Base-by-base conservation (phyloP, 1,140 invertebrate species). In the Charaxes varanes region DNA sequence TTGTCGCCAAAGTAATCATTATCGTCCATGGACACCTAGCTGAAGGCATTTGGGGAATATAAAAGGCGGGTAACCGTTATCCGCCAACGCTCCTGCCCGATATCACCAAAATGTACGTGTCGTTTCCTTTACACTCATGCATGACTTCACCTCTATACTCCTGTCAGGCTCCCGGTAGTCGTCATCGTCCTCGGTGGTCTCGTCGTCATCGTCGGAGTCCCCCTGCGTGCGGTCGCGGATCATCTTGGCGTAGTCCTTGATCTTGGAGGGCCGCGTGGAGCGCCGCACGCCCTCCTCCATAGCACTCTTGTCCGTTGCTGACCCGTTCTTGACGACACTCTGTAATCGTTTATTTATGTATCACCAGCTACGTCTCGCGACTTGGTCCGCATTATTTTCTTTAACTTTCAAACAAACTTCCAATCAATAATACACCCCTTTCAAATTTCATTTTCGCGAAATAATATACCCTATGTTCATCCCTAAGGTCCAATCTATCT, bases 231-330 rank as follows among this genome's bases (percentile, higher is more conserved):
- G 71, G 32, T 72, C 68, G 0, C 70, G 57, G 4, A 85, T 70
- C 74, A 85, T 82, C 48, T 82, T 82, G 1, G 83, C 83, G 50
- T 85, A 85, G 42, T 85, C 78, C 53, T 78, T 84, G 3, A 84
- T 71, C 38, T 79, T 81, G 0, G 69, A 81, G 0, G 80, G 77
- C 5, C 83, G 50, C 5, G 78, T 68, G 0, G 83, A 85, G 0
- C 83, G 68, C 0, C 81, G 70, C 4, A 79, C 42, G 0, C 46
- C 50, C 3, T 76, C 74, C 13, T 78, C 74, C 0, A 42, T 7
- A 8, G 8, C 27, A 26, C 23, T 63, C 33, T 68, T 71, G 3
- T 74, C 69, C 14, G 10, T 64, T 6, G 15, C 14, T 6, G 45
- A 43, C 1, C 70, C 72, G 41, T 78, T 81, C 43, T 78, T 78